Evolutionary conservation across 2,888 invertebrate genomes (phyloP).

Genomic region (Stomorhina lunata): DNA sequence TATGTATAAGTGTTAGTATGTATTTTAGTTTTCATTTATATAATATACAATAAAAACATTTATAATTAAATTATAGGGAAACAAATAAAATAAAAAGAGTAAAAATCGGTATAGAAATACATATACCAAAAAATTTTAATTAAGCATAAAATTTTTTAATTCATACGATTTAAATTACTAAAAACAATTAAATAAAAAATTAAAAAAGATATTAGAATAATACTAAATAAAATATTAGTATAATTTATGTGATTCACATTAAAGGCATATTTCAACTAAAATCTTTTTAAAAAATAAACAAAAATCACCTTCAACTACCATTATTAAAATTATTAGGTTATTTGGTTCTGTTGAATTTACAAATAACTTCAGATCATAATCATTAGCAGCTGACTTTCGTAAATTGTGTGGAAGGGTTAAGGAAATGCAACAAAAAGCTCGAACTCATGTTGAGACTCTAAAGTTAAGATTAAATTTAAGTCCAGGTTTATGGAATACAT

Average conservation of each 20-base stretch:
- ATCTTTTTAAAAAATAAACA: background rate
- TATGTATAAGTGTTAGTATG: slow-evolving; percentile 41
- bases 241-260: background rate
- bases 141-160: background rate
- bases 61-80: slow-evolving; percentile 13
- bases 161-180: background rate
- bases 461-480: background rate
- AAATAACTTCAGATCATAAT: background rate
- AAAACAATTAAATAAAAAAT: background rate
- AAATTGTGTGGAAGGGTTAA: background rate
- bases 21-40: slow-evolving; percentile 35
- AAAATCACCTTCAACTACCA: background rate
- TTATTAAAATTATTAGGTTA: slow-evolving; percentile 10
- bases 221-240: slow-evolving; percentile 5
- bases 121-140: slow-evolving; percentile 31
- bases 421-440: slow-evolving; percentile 64
- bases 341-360: background rate
- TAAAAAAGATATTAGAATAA: background rate
- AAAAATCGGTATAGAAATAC: background rate
- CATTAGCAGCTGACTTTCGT: background rate
- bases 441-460: slow-evolving; percentile 70
- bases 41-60: slow-evolving; percentile 56
- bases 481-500: background rate
- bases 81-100: background rate
- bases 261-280: slow-evolving; percentile 1